Evolutionary conservation across 1,140 invertebrate species (phyloP), one percentile per base, ranked within the genome.

Genomic region (Ostrea denselamellosa): DNA sequence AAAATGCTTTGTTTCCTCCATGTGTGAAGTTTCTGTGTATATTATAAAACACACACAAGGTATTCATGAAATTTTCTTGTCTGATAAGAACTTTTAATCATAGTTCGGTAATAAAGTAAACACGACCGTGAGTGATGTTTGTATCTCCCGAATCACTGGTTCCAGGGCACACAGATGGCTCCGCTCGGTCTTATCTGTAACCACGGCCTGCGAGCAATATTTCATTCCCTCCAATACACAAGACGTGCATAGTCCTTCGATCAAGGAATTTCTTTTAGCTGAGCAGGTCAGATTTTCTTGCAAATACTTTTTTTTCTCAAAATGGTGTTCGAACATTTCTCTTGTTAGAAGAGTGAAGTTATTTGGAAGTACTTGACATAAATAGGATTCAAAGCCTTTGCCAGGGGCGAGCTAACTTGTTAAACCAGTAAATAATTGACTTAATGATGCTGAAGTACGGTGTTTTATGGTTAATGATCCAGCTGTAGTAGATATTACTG

Each of bases 191-290:
- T n/a, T 62, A 62, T 19, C n/a, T 34, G 12, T 28, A 34, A 34
- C 22, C 7, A 28, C 9, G 68, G 25, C 22, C 68, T 77, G 68
- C 22, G 68, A 77, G 25, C 68, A 77, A 77, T 77, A 77, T 77
- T 77, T 77, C 68, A 77, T 34, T 77, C 68, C 25, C 68, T 25
- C 25, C 68, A 77, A 77, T 77, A 77, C 68, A 77, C 68, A 77
- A 77, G 25, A 9, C 28, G 68, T 77, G 25, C 28, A 34, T 17
- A 77, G 25, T 25, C 68, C 68, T 71, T 25, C 22, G 25, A 44
- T 34, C 22, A 77, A 34, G 28, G 68, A 34, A 77, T 77, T 19
- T 62, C 56, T 17, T 62, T 5, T 62, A 7, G 56, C 17, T 62
- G 56, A 62, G n/a, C 56, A 62, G 56, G 56, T 62, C 56, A 62